phyloP scores from a whole-genome alignment of 2,888 invertebrate genomes.

The Siphonodentalium dalli region DNA sequence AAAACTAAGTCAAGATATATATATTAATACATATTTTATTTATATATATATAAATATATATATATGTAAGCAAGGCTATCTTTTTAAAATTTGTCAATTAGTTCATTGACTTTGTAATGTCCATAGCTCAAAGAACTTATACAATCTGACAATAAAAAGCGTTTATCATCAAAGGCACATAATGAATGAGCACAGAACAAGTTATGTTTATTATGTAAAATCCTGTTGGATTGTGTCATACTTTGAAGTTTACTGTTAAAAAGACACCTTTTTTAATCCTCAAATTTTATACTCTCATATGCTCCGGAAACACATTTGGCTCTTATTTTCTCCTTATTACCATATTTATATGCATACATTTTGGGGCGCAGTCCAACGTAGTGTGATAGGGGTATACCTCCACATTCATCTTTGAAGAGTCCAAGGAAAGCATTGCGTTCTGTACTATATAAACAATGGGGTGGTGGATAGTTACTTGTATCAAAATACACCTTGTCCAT shows the following conservation, averaged over 20 bases:
- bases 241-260: background rate
- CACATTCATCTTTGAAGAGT: constrained; percentile 8
- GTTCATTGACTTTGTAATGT: too few species aligned
- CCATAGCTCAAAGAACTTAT: too few species aligned
- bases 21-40: too few species aligned
- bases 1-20: too few species aligned
- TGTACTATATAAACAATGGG: background rate
- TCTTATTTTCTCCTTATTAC: background rate
- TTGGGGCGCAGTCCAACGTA: background rate
- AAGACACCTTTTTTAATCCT: constrained; percentile 1
- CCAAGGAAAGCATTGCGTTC: too few species aligned
- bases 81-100: too few species aligned
- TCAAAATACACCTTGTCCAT: background rate
- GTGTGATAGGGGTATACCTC: background rate
- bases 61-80: too few species aligned
- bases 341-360: too few species aligned
- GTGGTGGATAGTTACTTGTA: background rate
- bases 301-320: background rate
- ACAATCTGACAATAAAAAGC: too few species aligned
- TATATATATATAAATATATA: too few species aligned
- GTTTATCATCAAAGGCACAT: constrained; percentile 4
- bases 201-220: background rate
- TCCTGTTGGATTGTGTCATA: background rate
- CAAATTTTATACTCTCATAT: background rate
- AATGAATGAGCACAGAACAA: too few species aligned